These are phyloP conservation scores for Anthophora plumipes DNA, from an alignment of 2,888 invertebrate genomes.

Conservation along the genomic window DNA sequence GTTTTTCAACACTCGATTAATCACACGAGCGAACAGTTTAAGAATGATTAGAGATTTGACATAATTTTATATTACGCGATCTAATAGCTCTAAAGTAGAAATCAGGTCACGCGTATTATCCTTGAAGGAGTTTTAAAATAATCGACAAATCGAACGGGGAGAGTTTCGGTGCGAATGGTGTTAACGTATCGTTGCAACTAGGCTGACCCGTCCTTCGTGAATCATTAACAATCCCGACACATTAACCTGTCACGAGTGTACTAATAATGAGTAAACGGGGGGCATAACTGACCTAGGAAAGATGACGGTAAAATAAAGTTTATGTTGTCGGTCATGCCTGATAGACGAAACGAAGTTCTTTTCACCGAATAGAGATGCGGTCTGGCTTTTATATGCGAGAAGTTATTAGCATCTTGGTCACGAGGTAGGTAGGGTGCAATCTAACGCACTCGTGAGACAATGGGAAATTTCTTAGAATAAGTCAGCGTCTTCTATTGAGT, in stretches of 20 bases:
- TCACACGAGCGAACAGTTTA: too few species aligned
- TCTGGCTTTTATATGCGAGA: conserved; percentile 29
- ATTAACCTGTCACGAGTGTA: conserved; percentile 34
- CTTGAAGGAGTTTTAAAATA: conserved; percentile 6
- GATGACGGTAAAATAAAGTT: conserved; percentile 64
- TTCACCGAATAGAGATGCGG: not conserved
- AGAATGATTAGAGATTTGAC: too few species aligned
- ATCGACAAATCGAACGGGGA: conserved; percentile 6
- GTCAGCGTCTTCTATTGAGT: not conserved
- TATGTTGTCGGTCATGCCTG: conserved; percentile 35
- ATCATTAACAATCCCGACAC: conserved; percentile 40
- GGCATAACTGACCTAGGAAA: conserved; percentile 70
- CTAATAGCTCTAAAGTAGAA: not conserved
- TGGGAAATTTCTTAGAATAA: not conserved
- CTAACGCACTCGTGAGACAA: not conserved
- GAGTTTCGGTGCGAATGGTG: conserved; percentile 29
- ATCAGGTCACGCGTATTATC: not conserved
- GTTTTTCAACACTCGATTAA: too few species aligned
- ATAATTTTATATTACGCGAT: not conserved
- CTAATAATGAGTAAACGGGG: conserved; percentile 29
- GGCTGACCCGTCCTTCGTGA: conserved; percentile 55
- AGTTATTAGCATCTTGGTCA: not conserved
- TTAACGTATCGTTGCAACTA: conserved; percentile 42
- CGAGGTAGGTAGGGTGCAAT: conserved; percentile 6
- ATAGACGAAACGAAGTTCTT: conserved; percentile 12